Percentiles rank a stretch among this genome's conserved stretches.
phyloP scores from a whole-genome alignment of 2,113 vertebrate genomes.

The Tamias sibiricus region DNA sequence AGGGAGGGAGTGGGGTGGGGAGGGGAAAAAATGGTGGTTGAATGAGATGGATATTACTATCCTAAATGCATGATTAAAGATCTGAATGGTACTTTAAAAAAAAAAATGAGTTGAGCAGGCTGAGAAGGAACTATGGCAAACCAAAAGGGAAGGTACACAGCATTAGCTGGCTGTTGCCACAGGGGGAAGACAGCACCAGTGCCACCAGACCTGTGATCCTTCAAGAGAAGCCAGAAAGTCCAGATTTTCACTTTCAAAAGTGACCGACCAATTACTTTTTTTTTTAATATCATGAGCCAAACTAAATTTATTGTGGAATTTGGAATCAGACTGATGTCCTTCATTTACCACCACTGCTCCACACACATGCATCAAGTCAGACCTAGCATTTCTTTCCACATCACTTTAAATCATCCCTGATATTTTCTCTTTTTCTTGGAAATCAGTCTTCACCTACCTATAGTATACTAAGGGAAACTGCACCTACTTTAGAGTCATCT shows the following conservation, averaged over 20 bases:
- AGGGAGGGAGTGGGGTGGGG: too few relatives aligned
- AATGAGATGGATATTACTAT: too few relatives aligned
- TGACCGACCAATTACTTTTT: neutral
- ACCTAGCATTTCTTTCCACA: neutral
- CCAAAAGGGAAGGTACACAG: accelerated
- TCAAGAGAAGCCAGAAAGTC: neutral
- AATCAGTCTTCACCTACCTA: neutral
- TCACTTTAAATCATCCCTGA: neutral
- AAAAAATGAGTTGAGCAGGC: neutral
- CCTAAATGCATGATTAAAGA: too few relatives aligned
- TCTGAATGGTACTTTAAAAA: too few relatives aligned
- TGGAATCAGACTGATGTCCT: neutral
- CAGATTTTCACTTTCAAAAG: neutral
- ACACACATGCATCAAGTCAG: neutral
- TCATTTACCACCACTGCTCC: neutral
- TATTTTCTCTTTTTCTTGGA: neutral
- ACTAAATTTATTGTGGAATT: neutral
- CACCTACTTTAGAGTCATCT: neutral
- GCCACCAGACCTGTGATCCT: neutral
- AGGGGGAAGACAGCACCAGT: accelerated
- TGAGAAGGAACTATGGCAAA: neutral
- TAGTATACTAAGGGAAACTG: neutral
- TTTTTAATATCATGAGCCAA: neutral
- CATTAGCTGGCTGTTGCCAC: neutral
- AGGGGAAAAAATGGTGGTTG: too few relatives aligned